Evolutionary conservation across 2,113 vertebrate genomes (phyloP).

Genomic region (Baryphthengus martii): DNA sequence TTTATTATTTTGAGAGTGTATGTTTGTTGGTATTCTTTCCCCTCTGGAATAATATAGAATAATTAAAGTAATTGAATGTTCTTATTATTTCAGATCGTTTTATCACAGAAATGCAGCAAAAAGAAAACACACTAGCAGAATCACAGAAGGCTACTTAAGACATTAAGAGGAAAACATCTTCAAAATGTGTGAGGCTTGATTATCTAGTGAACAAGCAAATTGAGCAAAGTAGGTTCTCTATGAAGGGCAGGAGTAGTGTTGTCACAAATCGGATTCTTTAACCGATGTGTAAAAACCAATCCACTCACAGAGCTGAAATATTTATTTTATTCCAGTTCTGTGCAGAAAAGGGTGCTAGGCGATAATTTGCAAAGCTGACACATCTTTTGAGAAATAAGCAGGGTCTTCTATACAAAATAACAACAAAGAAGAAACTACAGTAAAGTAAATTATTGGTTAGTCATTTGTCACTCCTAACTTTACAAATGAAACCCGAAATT

Average conservation of each 20-base stretch:
- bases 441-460: no score
- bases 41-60: fast-evolving
- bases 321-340: no score
- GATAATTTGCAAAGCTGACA: no score
- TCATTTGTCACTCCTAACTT: no score
- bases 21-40: fast-evolving
- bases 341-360: no score
- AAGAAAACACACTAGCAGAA: background rate
- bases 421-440: no score
- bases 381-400: no score
- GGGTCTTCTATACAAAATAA: no score
- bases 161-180: background rate
- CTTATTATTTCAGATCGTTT: background rate
- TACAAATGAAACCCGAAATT: no score
- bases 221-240: background rate
- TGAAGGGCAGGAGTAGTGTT: background rate
- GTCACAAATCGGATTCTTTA: no score
- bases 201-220: background rate
- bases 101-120: background rate
- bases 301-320: no score
- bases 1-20: background rate
- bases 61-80: background rate
- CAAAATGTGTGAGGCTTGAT: background rate
- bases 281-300: no score
- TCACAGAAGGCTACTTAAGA: background rate